phyloP scores from a whole-genome alignment of 2,113 vertebrate species.

The Danionella cerebrum region DNA sequence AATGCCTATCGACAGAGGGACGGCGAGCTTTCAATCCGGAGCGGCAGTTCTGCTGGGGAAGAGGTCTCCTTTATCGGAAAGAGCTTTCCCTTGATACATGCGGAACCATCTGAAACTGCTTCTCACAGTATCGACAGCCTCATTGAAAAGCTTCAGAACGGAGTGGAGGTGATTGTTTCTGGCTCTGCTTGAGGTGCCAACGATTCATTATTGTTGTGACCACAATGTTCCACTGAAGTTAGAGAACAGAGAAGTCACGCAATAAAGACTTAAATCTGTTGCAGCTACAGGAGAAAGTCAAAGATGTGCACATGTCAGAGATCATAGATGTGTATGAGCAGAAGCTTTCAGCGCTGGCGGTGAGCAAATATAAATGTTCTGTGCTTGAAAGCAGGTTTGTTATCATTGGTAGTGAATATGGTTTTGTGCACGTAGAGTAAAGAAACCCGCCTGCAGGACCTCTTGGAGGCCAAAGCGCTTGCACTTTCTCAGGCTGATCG shows the following conservation, averaged over 20 bases:
- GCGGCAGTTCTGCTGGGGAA: conserved; percentile 60
- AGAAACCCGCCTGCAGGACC: conserved; percentile 85
- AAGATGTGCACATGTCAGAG: conserved; percentile 77
- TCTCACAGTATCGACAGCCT: conserved; percentile 71
- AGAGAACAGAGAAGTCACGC: no score
- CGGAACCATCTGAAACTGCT: conserved; percentile 45
- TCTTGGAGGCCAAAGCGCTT: conserved; percentile 85
- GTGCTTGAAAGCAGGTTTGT: no score
- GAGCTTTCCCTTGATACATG: conserved; percentile 31
- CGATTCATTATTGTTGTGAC: no score
- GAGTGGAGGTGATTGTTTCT: conserved; percentile 68
- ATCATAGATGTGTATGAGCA: conserved; percentile 92
- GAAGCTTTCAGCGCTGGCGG: conserved; percentile 79
- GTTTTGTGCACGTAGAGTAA: conserved; percentile 49
- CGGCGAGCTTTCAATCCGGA: conserved; percentile 62
- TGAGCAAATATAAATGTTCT: no score
- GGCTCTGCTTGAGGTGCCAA: not conserved
- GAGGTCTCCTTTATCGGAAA: conserved; percentile 45
- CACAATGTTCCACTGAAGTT: no score
- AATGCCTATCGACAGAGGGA: conserved; percentile 83
- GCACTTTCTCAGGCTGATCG: conserved; percentile 88
- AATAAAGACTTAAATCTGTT: conserved; percentile 15
- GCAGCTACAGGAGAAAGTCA: conserved; percentile 76
- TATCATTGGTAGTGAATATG: no score
- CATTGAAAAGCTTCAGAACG: conserved; percentile 78